Evolutionary conservation across 2,797 vertebrate species (phyloP).

Genomic region (Tamandua tetradactyla): DNA sequence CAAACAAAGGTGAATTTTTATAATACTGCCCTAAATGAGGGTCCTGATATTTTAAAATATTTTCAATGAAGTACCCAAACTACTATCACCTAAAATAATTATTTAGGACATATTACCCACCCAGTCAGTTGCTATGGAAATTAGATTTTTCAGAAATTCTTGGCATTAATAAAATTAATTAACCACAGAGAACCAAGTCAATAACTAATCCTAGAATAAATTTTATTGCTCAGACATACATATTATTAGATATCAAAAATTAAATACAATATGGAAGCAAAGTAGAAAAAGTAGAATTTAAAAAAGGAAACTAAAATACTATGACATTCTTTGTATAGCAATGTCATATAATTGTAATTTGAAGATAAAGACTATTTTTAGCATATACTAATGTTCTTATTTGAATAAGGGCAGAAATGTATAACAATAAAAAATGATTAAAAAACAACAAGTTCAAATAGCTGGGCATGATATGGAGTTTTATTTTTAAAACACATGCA

Average conservation of each 20-base stretch:
- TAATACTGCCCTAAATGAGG: background rate
- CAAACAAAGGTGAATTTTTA: background rate
- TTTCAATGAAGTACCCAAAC: slow-evolving; percentile 14
- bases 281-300: slow-evolving; percentile 8
- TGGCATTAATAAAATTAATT: slow-evolving; percentile 64
- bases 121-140: slow-evolving; percentile 40
- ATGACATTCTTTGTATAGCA: background rate
- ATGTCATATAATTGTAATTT: background rate
- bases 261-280: background rate
- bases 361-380: background rate
- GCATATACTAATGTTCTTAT: background rate
- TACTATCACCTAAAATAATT: slow-evolving; percentile 44
- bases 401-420: background rate
- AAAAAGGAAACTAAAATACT: slow-evolving; percentile 17
- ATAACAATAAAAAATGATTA: slow-evolving; percentile 24
- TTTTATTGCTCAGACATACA: background rate
- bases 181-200: slow-evolving; percentile 44
- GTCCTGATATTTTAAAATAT: slow-evolving; percentile 23
- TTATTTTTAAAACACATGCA: slow-evolving; percentile 74
- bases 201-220: background rate
- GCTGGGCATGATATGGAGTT: slow-evolving; percentile 39
- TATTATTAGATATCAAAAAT: slow-evolving; percentile 36
- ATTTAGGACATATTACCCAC: background rate
- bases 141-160: background rate
- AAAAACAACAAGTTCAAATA: slow-evolving; percentile 55